A percentile compares a stretch with the other conserved stretches of the same genome.
Conservation (phyloP, 1,140 invertebrate species). For the Drosophila navojoa region DNA sequence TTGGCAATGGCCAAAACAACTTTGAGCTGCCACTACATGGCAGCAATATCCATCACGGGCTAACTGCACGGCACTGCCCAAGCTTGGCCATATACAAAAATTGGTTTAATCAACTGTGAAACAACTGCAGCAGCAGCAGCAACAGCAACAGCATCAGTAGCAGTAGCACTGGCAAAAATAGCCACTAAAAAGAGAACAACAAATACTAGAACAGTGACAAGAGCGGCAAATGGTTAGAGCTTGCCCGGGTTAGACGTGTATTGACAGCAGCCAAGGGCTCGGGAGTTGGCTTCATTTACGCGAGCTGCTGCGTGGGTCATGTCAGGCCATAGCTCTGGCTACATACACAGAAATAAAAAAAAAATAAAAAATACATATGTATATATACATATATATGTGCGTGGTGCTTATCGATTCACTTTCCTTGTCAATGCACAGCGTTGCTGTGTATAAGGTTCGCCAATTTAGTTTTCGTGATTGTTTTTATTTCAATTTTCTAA, state of each 20-base stretch:
- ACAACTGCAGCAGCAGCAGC: conserved; percentile 65
- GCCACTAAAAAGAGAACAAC: conserved; percentile 28
- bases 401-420: conserved; percentile 59
- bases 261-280: conserved; percentile 29
- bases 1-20: conserved; percentile 64
- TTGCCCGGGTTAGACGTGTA: conserved; percentile 41
- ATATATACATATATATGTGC: not conserved
- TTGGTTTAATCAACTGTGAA: conserved; percentile 83
- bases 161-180: conserved; percentile 30
- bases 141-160: conserved; percentile 29
- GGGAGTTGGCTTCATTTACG: conserved; percentile 30
- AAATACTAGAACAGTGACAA: conserved; percentile 43
- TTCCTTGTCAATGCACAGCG: conserved; percentile 68
- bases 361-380: not conserved
- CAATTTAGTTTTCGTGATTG: conserved; percentile 51
- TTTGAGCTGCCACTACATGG: conserved; percentile 59
- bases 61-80: conserved; percentile 42
- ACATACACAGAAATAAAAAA: not conserved
- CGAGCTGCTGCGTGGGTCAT: conserved; percentile 59
- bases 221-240: conserved; percentile 56
- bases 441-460: conserved; percentile 39
- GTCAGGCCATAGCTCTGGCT: conserved; percentile 7
- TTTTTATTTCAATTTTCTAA: conserved; percentile 45
- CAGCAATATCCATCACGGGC: conserved; percentile 78
- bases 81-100: conserved; percentile 76